Evolutionary conservation across 2,113 vertebrate genomes (phyloP).

Genomic region (Carassius gibelio): DNA sequence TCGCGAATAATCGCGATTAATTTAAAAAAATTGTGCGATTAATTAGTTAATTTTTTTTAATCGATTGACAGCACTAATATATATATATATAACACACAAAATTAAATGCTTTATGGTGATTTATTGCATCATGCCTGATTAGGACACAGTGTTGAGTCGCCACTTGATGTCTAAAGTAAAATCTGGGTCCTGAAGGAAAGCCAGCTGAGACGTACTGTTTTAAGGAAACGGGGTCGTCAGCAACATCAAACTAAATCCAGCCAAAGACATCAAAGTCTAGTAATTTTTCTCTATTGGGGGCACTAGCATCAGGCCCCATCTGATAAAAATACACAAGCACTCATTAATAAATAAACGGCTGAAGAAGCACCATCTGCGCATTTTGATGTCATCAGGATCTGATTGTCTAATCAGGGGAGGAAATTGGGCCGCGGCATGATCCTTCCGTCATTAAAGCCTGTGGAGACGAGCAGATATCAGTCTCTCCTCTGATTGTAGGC

Average conservation of each 20-base stretch:
- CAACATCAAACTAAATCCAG: constrained; percentile 46
- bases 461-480: constrained; percentile 30
- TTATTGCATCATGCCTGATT: not conserved
- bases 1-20: too few species aligned
- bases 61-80: too few species aligned
- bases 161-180: constrained; percentile 18
- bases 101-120: not conserved
- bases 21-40: too few species aligned
- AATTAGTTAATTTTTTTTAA: too few species aligned
- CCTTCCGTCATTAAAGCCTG: constrained; percentile 29
- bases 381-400: constrained; percentile 49
- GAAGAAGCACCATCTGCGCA: constrained; percentile 52
- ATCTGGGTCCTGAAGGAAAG: constrained; percentile 28
- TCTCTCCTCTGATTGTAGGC: constrained; percentile 37
- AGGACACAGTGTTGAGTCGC: not conserved
- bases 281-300: constrained; percentile 31
- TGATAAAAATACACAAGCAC: constrained; percentile 45
- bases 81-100: not conserved
- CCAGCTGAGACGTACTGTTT: not conserved
- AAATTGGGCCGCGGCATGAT: constrained; percentile 40
- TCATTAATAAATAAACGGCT: constrained; percentile 56
- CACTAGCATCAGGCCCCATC: constrained; percentile 49
- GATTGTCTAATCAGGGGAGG: constrained; percentile 57
- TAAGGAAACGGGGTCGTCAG: constrained; percentile 31
- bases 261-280: constrained; percentile 47